Evolutionary conservation across 2,888 invertebrate species (phyloP).

Genomic region (Eretmocerus hayati): DNA sequence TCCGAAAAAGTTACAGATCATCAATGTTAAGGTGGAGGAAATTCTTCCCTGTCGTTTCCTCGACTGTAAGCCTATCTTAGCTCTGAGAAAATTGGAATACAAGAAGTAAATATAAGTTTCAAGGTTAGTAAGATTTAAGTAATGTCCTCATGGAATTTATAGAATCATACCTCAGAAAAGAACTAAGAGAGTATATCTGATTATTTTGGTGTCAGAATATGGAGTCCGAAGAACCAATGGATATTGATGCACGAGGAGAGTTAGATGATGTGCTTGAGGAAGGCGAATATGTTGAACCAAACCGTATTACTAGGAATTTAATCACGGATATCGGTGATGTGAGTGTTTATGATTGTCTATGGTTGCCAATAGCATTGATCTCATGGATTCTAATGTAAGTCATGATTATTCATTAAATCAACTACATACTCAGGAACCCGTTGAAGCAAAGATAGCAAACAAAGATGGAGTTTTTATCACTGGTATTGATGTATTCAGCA

Average conservation of each 20-base stretch:
- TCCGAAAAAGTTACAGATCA: no score
- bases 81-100: no score
- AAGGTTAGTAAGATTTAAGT: no score
- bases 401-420: neutral
- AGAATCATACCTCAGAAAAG: no score
- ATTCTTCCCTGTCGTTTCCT: no score
- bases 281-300: slow-evolving; percentile 19
- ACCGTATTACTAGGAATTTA: slow-evolving; percentile 8
- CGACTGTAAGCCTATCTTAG: no score
- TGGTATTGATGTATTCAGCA: slow-evolving; percentile 49
- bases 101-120: no score
- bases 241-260: slow-evolving; percentile 42
- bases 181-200: no score
- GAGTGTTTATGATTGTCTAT: neutral
- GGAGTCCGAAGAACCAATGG: slow-evolving; percentile 48
- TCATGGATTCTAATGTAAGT: neutral
- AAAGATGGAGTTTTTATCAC: slow-evolving; percentile 46
- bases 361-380: neutral
- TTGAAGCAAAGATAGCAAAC: slow-evolving; percentile 33
- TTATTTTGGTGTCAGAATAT: no score
- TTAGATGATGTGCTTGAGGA: slow-evolving; percentile 27
- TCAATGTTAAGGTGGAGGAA: no score
- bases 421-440: neutral
- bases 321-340: slow-evolving; percentile 8
- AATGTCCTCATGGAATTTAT: no score